Percentiles rank a stretch among this genome's conserved stretches.
These are phyloP conservation scores for Acanthaster planci DNA, from an alignment of 35 echinoderm and acorn worm genomes.

Conservation along the genomic window DNA sequence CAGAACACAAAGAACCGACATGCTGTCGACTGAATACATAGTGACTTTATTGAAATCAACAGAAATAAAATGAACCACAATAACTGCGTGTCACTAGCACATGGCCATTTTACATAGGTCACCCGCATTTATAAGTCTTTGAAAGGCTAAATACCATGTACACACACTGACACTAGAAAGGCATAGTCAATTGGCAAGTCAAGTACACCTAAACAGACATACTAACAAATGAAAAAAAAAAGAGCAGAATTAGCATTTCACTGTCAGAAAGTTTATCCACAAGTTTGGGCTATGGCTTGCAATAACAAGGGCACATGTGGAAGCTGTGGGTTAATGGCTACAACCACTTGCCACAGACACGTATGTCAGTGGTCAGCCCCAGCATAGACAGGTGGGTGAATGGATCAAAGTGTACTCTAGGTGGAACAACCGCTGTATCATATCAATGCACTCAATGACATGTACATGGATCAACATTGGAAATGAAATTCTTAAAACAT, in stretches of 20 bases:
- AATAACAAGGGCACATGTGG: too few relatives aligned
- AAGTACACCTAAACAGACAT: background rate
- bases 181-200: conserved; percentile 27
- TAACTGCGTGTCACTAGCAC: conserved; percentile 19
- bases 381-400: too few relatives aligned
- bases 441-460: too few relatives aligned
- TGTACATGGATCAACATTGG: too few relatives aligned
- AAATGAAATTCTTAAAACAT: too few relatives aligned
- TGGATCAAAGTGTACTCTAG: too few relatives aligned
- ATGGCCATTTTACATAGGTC: conserved; percentile 19
- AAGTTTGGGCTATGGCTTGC: too few relatives aligned
- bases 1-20: background rate
- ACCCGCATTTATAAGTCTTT: conserved; percentile 23
- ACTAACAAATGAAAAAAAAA: background rate
- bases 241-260: background rate
- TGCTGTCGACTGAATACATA: background rate
- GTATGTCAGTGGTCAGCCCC: too few relatives aligned
- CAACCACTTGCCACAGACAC: too few relatives aligned
- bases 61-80: background rate
- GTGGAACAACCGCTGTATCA: too few relatives aligned
- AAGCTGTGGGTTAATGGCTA: too few relatives aligned
- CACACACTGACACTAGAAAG: conserved; percentile 25
- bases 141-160: conserved; percentile 13
- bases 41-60: conserved; percentile 25
- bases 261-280: too few relatives aligned